Evolutionary conservation across 2,888 invertebrate genomes (phyloP).

Genomic region (Shargacucullia verbasci): DNA sequence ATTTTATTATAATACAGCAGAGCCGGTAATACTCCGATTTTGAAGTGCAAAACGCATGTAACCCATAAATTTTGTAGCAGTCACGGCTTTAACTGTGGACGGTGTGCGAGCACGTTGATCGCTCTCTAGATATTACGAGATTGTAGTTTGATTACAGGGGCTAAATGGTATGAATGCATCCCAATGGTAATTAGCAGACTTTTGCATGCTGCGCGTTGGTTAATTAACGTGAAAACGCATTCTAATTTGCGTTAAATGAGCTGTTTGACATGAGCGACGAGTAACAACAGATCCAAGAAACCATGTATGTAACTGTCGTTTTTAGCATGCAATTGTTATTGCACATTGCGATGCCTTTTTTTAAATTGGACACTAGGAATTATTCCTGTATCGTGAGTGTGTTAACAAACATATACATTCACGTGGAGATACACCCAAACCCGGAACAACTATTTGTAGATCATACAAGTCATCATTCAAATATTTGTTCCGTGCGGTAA

Average conservation of each 20-base stretch:
- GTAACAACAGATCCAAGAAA: slow-evolving; percentile 55
- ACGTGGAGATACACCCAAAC: too few species aligned
- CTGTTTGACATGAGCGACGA: slow-evolving; percentile 66
- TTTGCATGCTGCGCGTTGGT: slow-evolving; percentile 57
- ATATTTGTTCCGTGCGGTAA: too few species aligned
- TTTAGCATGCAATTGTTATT: slow-evolving; percentile 35
- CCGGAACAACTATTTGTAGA: too few species aligned
- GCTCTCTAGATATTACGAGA: slow-evolving; percentile 52
- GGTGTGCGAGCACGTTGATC: slow-evolving; percentile 28
- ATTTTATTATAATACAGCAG: slow-evolving; percentile 65
- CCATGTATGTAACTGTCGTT: slow-evolving; percentile 55
- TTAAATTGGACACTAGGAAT: too few species aligned
- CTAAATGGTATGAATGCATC: slow-evolving; percentile 53
- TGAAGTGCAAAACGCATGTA: slow-evolving; percentile 56
- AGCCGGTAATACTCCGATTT: slow-evolving; percentile 56
- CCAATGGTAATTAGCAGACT: slow-evolving; percentile 54
- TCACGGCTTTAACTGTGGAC: slow-evolving; percentile 43
- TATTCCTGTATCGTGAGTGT: too few species aligned
- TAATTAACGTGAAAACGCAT: slow-evolving; percentile 71
- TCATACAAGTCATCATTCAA: too few species aligned
- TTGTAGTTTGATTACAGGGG: slow-evolving; percentile 63
- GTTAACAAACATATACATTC: too few species aligned
- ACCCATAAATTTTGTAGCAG: slow-evolving; percentile 50
- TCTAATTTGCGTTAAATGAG: slow-evolving; percentile 66
- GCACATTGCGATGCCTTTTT: not conserved